These are phyloP conservation scores for Tanytarsus gracilentus DNA, from an alignment of 2,888 invertebrate genomes.

Conservation along the genomic window DNA sequence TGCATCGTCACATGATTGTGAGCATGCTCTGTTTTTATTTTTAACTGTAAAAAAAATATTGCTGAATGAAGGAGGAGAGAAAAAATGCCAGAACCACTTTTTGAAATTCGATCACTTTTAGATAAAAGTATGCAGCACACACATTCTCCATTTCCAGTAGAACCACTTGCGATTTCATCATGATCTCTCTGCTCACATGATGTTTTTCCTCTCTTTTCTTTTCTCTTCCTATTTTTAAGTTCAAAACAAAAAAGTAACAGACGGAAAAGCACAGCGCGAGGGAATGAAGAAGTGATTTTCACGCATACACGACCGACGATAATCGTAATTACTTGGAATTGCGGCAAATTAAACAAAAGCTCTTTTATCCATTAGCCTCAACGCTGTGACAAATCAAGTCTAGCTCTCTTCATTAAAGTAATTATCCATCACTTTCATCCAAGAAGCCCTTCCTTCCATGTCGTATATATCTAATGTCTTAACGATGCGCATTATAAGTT, in stretches of 20 bases:
- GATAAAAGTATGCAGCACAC: too few species aligned
- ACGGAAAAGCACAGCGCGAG: too few species aligned
- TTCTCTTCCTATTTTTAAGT: too few species aligned
- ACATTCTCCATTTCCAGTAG: too few species aligned
- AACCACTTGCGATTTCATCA: not conserved
- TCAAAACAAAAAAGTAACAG: not conserved
- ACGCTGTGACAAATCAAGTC: too few species aligned
- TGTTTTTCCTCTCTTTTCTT: not conserved
- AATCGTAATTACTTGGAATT: not conserved
- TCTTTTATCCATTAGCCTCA: too few species aligned
- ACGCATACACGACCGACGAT: not conserved
- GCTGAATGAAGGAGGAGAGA: not conserved
- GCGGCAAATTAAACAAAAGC: not conserved
- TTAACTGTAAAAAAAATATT: not conserved
- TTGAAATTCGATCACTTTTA: too few species aligned
- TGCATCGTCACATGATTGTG: not conserved
- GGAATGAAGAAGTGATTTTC: not conserved
- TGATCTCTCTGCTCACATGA: not conserved
- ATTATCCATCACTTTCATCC: conserved; percentile 3
- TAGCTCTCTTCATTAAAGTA: not conserved
- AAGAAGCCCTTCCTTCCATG: not conserved
- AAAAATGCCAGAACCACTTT: not conserved
- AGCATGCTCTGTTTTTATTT: not conserved
- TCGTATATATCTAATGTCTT: not conserved
- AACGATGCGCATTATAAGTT: too few species aligned